Conservation (phyloP, 2,888 invertebrate genomes). For the Drosophila mulleri region DNA sequence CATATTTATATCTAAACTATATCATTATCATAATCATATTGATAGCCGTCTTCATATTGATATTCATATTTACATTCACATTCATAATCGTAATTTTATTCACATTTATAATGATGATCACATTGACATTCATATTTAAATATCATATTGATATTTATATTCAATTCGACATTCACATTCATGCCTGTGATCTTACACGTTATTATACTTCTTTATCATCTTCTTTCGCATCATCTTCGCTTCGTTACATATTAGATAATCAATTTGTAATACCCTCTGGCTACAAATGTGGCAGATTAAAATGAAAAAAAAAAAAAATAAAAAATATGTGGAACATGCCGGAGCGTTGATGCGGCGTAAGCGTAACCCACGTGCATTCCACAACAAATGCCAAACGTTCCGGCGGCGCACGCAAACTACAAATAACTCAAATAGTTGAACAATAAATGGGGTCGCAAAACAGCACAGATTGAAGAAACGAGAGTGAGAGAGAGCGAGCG, state of each 20-base stretch:
- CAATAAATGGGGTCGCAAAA: slow-evolving; percentile 29
- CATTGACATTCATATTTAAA: background rate
- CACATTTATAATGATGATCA: background rate
- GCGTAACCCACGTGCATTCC: slow-evolving; percentile 43
- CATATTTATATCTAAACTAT: too few relatives aligned
- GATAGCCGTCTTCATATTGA: background rate
- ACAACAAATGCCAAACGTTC: slow-evolving; percentile 56
- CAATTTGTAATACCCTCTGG: background rate
- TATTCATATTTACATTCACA: background rate
- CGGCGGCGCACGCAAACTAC: slow-evolving; percentile 56
- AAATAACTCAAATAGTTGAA: slow-evolving; percentile 59
- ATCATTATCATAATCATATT: background rate
- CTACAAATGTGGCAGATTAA: slow-evolving; percentile 23
- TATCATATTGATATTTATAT: background rate
- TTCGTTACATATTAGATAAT: background rate
- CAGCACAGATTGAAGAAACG: slow-evolving; percentile 8
- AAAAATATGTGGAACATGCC: slow-evolving; percentile 29
- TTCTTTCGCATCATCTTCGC: background rate
- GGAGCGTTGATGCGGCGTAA: slow-evolving; percentile 13
- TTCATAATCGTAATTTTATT: background rate
- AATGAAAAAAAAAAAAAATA: slow-evolving; percentile 10
- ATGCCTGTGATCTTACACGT: background rate
- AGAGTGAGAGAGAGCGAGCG: background rate
- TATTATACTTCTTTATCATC: background rate
- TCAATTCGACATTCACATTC: background rate